Evolutionary conservation across 2,888 invertebrate genomes (phyloP).

Genomic region (Portevinia maculata): DNA sequence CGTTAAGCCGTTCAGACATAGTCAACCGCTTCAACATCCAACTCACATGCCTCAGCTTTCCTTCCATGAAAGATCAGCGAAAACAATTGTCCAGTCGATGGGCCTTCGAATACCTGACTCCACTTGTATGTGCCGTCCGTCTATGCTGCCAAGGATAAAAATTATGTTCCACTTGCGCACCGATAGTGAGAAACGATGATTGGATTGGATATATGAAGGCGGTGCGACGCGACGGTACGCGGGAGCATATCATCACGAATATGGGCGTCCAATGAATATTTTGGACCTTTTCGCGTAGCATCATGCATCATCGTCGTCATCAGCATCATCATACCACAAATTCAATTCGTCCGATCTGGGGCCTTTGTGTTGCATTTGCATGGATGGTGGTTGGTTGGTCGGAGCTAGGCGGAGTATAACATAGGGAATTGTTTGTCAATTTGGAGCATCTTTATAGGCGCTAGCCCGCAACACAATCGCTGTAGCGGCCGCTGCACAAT

Average conservation of each 20-base stretch:
- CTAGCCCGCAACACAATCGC: constrained; percentile 73
- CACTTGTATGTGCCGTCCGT: neutral
- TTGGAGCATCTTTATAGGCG: constrained; percentile 75
- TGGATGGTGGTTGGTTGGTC: constrained; percentile 2
- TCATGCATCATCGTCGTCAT: constrained; percentile 73
- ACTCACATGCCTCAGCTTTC: constrained; percentile 44
- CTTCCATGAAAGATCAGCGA: constrained; percentile 66
- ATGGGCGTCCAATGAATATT: constrained; percentile 74
- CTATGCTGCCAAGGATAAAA: constrained; percentile 49
- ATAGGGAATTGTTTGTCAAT: constrained; percentile 74
- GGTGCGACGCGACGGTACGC: constrained; percentile 29
- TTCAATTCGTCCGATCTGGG: constrained; percentile 60
- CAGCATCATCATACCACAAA: constrained; percentile 65
- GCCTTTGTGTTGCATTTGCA: constrained; percentile 23
- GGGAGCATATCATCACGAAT: constrained; percentile 71
- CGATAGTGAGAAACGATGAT: constrained; percentile 74
- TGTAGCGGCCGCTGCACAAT: constrained; percentile 58
- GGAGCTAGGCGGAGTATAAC: constrained; percentile 45
- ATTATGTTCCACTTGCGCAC: constrained; percentile 70
- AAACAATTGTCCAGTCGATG: constrained; percentile 65
- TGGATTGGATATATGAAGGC: constrained; percentile 60
- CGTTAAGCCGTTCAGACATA: constrained; percentile 77
- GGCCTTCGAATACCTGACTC: constrained; percentile 21
- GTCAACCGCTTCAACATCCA: constrained; percentile 43
- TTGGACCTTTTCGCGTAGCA: constrained; percentile 59